Evolutionary conservation across 2,113 vertebrate species (phyloP).

Genomic region (Phalacrocorax pelagicus): DNA sequence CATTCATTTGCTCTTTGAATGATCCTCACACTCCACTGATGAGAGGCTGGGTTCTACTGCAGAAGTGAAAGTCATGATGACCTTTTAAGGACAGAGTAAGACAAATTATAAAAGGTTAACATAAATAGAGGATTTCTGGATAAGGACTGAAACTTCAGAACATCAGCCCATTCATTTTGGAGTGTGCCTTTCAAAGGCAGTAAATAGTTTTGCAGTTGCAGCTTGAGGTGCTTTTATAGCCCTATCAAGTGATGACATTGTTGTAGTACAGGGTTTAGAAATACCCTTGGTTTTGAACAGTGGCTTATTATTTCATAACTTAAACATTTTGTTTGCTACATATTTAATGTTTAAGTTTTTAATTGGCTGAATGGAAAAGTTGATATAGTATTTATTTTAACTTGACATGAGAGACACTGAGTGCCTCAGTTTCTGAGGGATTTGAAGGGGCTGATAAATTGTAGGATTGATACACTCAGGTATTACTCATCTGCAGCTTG

Average conservation of each 20-base stretch:
- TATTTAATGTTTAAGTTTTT: not conserved
- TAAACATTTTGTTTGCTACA: not conserved
- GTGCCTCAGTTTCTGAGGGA: not conserved
- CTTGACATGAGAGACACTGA: not conserved
- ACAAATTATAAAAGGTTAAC: not conserved
- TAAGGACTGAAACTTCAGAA: not conserved
- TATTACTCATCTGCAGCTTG: not conserved
- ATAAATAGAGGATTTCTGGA: not conserved
- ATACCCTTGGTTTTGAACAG: not conserved
- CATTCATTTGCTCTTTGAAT: not conserved
- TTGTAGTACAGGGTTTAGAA: not conserved
- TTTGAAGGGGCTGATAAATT: not conserved
- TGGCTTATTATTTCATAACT: not conserved
- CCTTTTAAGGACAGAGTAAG: not conserved
- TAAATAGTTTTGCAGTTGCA: not conserved
- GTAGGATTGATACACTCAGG: not conserved
- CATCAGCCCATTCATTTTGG: not conserved
- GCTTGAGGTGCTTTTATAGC: not conserved
- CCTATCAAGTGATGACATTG: not conserved
- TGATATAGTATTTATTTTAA: not conserved
- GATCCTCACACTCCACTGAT: not conserved
- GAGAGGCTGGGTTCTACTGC: not conserved
- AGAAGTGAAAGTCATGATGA: not conserved
- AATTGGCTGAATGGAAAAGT: not conserved
- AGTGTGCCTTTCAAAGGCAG: not conserved